Evolutionary conservation across 2,797 vertebrate genomes (phyloP).

Genomic region (Siniperca scherzeri): DNA sequence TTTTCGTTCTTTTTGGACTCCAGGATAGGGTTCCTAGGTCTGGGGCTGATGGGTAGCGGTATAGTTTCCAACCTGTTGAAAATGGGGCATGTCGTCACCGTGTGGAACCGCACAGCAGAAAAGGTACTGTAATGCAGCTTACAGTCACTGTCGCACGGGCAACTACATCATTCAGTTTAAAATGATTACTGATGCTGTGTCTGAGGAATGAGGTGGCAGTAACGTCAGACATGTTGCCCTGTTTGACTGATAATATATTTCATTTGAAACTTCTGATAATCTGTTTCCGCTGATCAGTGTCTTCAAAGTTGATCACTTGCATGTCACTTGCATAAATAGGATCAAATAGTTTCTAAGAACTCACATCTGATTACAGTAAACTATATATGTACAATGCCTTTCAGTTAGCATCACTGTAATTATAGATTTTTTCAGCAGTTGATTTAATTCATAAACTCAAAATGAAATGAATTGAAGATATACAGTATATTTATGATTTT

Average conservation of each 20-base stretch:
- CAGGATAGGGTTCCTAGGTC: conserved; percentile 98
- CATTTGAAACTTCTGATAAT: not conserved
- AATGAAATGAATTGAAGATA: too few relatives aligned
- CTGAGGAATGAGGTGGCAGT: not conserved
- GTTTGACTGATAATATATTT: not conserved
- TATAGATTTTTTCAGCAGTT: not conserved
- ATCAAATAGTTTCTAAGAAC: not conserved
- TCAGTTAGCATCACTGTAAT: not conserved
- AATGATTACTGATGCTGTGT: not conserved
- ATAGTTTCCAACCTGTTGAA: conserved; percentile 98
- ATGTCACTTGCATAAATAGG: too few relatives aligned
- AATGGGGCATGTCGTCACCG: conserved; percentile 98
- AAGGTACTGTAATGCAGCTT: conserved; percentile 85
- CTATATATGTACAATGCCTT: not conserved
- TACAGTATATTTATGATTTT: too few relatives aligned
- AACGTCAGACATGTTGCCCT: not conserved
- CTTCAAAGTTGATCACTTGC: not conserved
- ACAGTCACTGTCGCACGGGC: not conserved
- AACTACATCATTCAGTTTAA: not conserved
- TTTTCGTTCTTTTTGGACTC: conserved; percentile 19
- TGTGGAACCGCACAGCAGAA: conserved; percentile 99
- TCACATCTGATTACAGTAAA: not conserved
- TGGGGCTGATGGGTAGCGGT: conserved; percentile 98
- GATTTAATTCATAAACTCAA: not conserved
- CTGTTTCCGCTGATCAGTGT: too few relatives aligned